Base-by-base conservation (phyloP, 2,113 vertebrate species). In the Taurulus bubalis region DNA sequence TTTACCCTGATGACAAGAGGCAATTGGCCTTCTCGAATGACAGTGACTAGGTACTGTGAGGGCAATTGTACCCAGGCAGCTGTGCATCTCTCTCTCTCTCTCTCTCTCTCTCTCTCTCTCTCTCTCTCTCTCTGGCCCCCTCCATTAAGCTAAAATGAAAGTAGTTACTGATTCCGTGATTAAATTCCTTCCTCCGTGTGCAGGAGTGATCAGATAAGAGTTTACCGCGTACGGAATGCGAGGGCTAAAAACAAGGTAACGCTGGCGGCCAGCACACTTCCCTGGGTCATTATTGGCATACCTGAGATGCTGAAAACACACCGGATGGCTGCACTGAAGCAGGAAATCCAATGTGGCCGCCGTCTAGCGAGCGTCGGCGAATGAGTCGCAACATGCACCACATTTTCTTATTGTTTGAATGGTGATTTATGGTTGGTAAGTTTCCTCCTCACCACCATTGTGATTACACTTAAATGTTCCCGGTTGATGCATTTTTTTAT, bases 11-110 rank as follows among this genome's bases (percentile, higher is more conserved):
- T 84, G 87, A 89, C 86, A 90, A 80, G 81, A 86, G 59, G 89
- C 87, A 89, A 87, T 85, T 86, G 89, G 85, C 85, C 88, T 92
- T 91, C 82, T 85, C 87, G 86, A 75, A 90, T 90, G 82, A 88
- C 90, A 85, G 70, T 75, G 83, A 82, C 72, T 84, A 88, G 83
- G 90, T 85, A 90, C 79, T 87, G 56, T 89, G 80, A 90, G 71
- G 77, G 56, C 56, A 69, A 86, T 83, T 91, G 82, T 90, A 38
- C 75, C 67, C 30, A 8, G 49, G 73, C 85, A 89, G 88, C 90
- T 91, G 85, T 89, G 87, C 53, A 36, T 84, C 69, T 34, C 75
- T 71, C 74, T 67, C 53, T 77, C 53, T 51, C 49, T 63, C 36
- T 65, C 66, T 70, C 64, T 63, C 56, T 49, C 16, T 12, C 47